Base-by-base conservation (phyloP, 2,797 vertebrate genomes). In the Malacoctenus gilli region DNA sequence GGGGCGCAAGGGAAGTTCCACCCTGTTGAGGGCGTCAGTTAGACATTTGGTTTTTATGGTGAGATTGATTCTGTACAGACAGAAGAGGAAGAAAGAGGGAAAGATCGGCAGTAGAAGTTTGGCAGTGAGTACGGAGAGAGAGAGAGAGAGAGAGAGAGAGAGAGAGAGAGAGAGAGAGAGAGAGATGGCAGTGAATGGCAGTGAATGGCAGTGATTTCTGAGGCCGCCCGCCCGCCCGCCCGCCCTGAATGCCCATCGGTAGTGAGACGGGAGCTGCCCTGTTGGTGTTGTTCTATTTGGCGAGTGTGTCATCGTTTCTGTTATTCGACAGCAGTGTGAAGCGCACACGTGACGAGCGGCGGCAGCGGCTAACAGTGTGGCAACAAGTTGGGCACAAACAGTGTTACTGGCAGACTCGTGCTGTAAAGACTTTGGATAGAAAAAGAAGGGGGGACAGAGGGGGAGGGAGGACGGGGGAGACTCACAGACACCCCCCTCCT, bases 391-490 rank as follows among this genome's bases (percentile, higher is more conserved):
- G 64, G 68, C 80, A 81, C 85, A 72, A 79, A 79, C 65, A 75
- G 69, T 82, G 68, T 42, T 66, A 75, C 79, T 79, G 89, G 90
- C 87, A 87, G 86, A 85, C 14, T 56, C 42, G 62, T 22, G 86
- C 88, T 88, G 82, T 66, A 53, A 12, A 79, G 49, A 65, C 74
- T 79, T 79, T 76, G 36, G 68, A 51, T 66, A 75, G 55, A 79
- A 82, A 63, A 75, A 18, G 55, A 57, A 7, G 40, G 61, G n/a
- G 67, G 46, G 61, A 68, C 35, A 54, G 61, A 70, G 47, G 36
- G 58, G 60, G 39, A 4, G 58, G 72, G 72, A 71, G 72, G 63
- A 68, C 42, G 12, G 41, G 42, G 38, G 18, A 38, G 44, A 40
- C 11, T 28, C 10, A 39, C 48, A 46, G 43, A 10, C 3, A 32